These are phyloP conservation scores for Notarius quadriscutis DNA, from an alignment of 2,113 vertebrate genomes.

Conservation along the genomic window DNA sequence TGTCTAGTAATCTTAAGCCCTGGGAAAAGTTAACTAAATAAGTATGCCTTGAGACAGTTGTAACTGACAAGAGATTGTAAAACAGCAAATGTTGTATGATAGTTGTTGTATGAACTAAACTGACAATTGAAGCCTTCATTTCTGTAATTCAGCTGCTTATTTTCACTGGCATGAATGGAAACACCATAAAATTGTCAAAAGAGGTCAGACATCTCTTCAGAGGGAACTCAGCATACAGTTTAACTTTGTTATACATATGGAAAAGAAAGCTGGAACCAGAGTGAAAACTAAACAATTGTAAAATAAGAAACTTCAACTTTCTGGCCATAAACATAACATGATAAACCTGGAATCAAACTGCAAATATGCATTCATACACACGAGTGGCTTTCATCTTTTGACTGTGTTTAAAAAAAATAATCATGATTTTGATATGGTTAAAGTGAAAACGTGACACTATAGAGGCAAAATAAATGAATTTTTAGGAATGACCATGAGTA, in stretches of 20 bases:
- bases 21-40: not conserved
- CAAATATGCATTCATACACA: not conserved
- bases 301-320: not conserved
- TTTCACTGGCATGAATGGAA: not conserved
- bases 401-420: not conserved
- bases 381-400: not conserved
- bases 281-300: not conserved
- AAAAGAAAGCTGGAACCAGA: not conserved
- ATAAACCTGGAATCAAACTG: not conserved
- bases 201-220: not conserved
- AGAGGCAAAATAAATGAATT: not conserved
- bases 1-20: not conserved
- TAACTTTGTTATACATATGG: not conserved
- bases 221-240: not conserved
- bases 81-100: not conserved
- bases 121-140: not conserved
- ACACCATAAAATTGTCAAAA: not conserved
- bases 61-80: constrained; percentile 1
- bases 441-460: not conserved
- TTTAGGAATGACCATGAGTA: not conserved
- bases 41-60: not conserved
- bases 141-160: not conserved
- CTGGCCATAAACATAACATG: not conserved
- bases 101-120: not conserved
- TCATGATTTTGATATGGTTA: not conserved